A percentile compares a stretch with the other conserved stretches of the same genome.
These are phyloP conservation scores for Falcunculus frontatus DNA, from an alignment of 2,113 vertebrate species.

Conservation along the genomic window DNA sequence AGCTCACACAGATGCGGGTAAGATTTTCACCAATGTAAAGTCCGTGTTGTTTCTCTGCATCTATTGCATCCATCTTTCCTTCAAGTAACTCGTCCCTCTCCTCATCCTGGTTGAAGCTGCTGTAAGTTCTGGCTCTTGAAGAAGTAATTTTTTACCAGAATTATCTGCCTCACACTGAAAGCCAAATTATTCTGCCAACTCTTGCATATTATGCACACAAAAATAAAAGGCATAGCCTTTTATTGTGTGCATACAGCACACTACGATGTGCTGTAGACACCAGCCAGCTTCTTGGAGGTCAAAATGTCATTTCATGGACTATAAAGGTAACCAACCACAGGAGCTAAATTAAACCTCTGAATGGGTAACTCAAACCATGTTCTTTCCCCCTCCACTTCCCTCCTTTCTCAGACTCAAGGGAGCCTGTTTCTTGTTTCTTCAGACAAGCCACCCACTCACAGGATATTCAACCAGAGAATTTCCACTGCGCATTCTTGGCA, in stretches of 20 bases:
- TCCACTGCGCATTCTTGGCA: not conserved
- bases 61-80: not conserved
- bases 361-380: not conserved
- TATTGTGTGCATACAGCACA: no score
- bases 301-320: not conserved
- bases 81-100: not conserved
- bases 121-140: not conserved
- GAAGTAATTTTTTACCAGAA: not conserved
- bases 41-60: not conserved
- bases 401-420: not conserved
- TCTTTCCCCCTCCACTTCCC: not conserved
- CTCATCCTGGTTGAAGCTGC: not conserved
- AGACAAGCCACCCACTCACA: constrained; percentile 40
- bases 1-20: not conserved
- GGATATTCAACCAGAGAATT: constrained; percentile 14
- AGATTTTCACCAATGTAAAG: not conserved
- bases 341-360: not conserved
- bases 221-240: not conserved
- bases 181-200: not conserved
- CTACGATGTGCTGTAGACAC: not conserved
- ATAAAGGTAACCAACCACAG: not conserved
- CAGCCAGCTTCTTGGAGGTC: not conserved
- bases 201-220: not conserved
- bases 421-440: constrained; percentile 38
- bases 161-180: not conserved